Evolutionary conservation across 2,113 vertebrate genomes (phyloP).

Genomic region (Grantiella picta): DNA sequence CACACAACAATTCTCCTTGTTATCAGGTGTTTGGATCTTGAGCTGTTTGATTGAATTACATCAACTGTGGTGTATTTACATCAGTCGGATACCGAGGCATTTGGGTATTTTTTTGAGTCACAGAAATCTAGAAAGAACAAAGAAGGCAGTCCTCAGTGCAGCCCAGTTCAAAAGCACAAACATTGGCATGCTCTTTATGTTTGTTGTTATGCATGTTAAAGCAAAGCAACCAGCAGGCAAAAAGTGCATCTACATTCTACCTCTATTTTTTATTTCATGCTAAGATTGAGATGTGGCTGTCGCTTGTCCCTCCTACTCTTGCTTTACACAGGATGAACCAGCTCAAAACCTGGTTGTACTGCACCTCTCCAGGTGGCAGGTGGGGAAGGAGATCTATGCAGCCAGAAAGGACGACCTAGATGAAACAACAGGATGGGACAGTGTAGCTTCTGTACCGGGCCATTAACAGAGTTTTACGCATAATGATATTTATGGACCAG

Average conservation of each 20-base stretch:
- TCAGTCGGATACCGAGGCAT: accelerated
- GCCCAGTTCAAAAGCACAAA: neutral
- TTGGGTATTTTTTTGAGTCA: neutral
- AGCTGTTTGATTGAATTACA: neutral
- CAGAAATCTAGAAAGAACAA: neutral
- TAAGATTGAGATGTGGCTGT: neutral
- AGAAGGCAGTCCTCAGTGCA: neutral
- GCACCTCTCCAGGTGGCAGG: neutral
- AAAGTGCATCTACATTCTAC: neutral
- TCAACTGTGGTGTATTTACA: neutral
- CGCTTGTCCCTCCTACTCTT: neutral
- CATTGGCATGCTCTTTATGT: neutral
- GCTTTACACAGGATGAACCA: accelerated
- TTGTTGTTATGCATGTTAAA: neutral
- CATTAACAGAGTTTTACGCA: neutral
- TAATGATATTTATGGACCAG: neutral
- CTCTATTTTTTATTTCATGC: neutral
- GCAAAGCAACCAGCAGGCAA: neutral
- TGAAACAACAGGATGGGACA: neutral
- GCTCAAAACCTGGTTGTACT: neutral
- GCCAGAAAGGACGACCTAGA: neutral
- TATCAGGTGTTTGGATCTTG: neutral
- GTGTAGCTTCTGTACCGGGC: neutral
- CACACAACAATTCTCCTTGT: neutral
- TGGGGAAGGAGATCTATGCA: neutral